phyloP scores from a whole-genome alignment of 2,113 vertebrate genomes.

The Circaetus gallicus region DNA sequence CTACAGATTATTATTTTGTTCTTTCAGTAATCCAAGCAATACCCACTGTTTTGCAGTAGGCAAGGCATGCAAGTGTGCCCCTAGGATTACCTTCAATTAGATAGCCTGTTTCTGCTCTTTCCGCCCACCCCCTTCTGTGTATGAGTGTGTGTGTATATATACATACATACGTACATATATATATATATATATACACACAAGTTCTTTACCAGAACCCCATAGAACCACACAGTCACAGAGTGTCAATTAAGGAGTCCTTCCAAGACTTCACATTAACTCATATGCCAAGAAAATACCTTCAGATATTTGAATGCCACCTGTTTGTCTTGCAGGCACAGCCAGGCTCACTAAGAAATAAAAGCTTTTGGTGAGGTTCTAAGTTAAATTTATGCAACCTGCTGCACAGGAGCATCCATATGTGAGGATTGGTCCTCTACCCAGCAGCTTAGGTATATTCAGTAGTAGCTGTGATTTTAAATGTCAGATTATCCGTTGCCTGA shows the following conservation, averaged over 20 bases:
- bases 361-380: not conserved
- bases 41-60: not conserved
- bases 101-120: not conserved
- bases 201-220: not conserved
- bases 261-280: not conserved
- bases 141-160: not conserved
- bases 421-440: not conserved
- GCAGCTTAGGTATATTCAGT: not conserved
- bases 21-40: not conserved
- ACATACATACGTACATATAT: fast-evolving
- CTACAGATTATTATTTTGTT: not conserved
- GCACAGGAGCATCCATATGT: not conserved
- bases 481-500: not conserved
- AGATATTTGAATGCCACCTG: not conserved
- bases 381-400: not conserved
- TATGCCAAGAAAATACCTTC: not conserved
- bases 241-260: not conserved
- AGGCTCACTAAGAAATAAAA: not conserved
- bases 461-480: not conserved
- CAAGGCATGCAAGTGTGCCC: not conserved
- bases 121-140: not conserved
- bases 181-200: fast-evolving
- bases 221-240: not conserved
- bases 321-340: not conserved
- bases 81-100: not conserved